Evolutionary conservation across 2,797 vertebrate genomes (phyloP).

Genomic region (Gallinago nigripennis): DNA sequence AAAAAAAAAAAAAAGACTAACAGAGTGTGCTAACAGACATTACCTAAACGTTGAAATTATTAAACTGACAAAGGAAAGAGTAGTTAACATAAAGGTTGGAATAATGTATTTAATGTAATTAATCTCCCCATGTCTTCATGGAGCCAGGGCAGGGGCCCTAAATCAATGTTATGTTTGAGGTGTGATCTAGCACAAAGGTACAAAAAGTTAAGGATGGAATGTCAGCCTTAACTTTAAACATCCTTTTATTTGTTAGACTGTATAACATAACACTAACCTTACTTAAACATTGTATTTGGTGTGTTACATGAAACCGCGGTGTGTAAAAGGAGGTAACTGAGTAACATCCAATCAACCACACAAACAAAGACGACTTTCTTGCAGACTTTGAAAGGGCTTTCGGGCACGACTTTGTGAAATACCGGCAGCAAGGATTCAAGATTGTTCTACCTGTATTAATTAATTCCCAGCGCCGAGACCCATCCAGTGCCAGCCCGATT

Average conservation of each 20-base stretch:
- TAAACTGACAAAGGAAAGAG: slow-evolving; percentile 14
- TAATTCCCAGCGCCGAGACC: not conserved
- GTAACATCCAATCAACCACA: slow-evolving; percentile 53
- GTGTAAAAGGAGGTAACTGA: slow-evolving; percentile 63
- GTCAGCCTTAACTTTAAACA: slow-evolving; percentile 67
- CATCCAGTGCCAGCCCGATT: not conserved
- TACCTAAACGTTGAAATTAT: slow-evolving; percentile 41
- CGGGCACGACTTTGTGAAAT: slow-evolving; percentile 63
- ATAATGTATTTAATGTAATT: slow-evolving; percentile 13
- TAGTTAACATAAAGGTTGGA: not conserved
- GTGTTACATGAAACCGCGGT: slow-evolving; percentile 45
- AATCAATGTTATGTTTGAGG: slow-evolving; percentile 64
- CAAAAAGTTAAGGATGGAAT: slow-evolving; percentile 70
- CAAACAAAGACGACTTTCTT: slow-evolving; percentile 76
- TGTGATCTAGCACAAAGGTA: slow-evolving; percentile 69
- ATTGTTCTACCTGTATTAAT: slow-evolving; percentile 48
- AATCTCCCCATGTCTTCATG: slow-evolving; percentile 20
- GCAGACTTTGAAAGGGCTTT: slow-evolving; percentile 66
- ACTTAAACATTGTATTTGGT: slow-evolving; percentile 62
- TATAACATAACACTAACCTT: slow-evolving; percentile 64
- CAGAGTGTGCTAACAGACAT: not conserved
- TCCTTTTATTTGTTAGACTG: slow-evolving; percentile 65
- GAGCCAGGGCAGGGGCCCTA: not conserved
- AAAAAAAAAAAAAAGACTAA: not conserved
- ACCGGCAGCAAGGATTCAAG: slow-evolving; percentile 36